Conservation (phyloP, 2,888 invertebrate species). For the Saturnia pavonia region DNA sequence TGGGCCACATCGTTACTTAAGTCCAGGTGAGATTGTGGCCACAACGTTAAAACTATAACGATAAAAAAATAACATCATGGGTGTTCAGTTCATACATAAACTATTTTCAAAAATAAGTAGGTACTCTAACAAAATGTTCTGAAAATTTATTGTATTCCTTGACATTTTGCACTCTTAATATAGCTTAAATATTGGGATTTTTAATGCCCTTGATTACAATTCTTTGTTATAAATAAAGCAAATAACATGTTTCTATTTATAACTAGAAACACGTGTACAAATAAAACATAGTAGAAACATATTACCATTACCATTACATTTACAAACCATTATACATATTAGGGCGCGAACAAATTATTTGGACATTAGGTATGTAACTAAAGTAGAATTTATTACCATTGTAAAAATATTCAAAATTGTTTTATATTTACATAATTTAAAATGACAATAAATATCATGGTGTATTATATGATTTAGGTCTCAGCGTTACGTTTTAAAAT, state of each 20-base stretch:
- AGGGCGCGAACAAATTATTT: background rate
- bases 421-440: background rate
- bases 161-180: background rate
- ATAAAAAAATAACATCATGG: no score
- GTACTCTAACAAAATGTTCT: no score
- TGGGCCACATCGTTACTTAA: no score
- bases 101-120: no score
- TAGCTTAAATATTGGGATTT: background rate
- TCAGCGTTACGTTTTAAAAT: background rate
- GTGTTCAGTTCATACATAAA: no score
- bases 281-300: no score
- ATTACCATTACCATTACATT: no score
- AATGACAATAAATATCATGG: background rate
- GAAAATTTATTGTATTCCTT: background rate
- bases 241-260: background rate
- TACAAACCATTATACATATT: background rate
- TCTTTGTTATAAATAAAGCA: background rate
- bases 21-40: no score
- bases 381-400: background rate
- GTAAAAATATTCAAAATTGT: background rate
- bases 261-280: background rate
- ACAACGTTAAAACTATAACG: no score
- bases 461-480: background rate
- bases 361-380: background rate
- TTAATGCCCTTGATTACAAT: background rate